Conservation (phyloP, 1,140 invertebrate genomes). For the Muscidifurax raptorellus region DNA sequence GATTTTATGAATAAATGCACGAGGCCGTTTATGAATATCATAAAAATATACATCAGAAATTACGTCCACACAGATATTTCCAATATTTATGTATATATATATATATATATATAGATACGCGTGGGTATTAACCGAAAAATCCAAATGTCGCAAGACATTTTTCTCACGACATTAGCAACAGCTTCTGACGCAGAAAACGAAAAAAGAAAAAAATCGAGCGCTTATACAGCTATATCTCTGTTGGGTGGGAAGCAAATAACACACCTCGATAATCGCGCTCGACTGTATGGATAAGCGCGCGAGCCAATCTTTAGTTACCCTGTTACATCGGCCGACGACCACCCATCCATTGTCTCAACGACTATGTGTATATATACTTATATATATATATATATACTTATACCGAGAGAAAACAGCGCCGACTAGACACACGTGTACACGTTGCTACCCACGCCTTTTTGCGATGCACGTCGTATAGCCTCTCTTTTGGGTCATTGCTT, state of each 20-base stretch:
- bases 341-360: not conserved
- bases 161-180: not conserved
- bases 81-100: too few species aligned
- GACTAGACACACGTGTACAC: not conserved
- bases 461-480: not conserved
- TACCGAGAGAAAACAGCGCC: not conserved
- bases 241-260: not conserved
- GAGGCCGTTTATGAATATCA: not conserved
- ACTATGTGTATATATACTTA: not conserved
- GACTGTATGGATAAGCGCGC: slow-evolving; percentile 7
- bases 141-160: not conserved
- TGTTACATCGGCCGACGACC: slow-evolving; percentile 3
- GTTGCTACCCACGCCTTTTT: not conserved
- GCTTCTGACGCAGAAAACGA: not conserved
- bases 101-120: too few species aligned
- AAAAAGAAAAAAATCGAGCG: not conserved
- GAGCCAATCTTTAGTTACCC: slow-evolving; percentile 17
- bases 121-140: too few species aligned
- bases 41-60: not conserved
- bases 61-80: too few species aligned
- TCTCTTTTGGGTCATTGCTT: not conserved
- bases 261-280: not conserved
- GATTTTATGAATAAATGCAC: not conserved
- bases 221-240: not conserved
- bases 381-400: not conserved